Percentiles rank a stretch among this genome's conserved stretches.
Conservation (phyloP, 1,140 invertebrate genomes). For the Sycophaga agraensis region DNA sequence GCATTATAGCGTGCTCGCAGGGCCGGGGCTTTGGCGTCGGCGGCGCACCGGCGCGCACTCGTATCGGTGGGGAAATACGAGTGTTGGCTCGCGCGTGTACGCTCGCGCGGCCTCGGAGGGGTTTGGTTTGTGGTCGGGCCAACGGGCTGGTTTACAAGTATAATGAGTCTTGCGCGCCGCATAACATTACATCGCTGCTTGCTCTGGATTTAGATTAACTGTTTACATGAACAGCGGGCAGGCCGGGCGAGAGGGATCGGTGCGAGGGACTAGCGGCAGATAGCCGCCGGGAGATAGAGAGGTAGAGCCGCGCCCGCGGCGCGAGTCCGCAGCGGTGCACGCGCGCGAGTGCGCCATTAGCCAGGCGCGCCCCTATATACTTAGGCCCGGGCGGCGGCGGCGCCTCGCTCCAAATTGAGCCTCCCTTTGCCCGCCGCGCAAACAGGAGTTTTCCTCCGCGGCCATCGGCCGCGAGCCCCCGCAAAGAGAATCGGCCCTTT, state of each 20-base stretch:
- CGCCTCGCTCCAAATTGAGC: constrained; percentile 17
- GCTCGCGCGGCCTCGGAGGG: constrained; percentile 19
- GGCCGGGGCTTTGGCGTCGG: neutral
- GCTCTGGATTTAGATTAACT: constrained; percentile 61
- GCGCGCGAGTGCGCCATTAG: too few species aligned
- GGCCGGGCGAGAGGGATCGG: constrained; percentile 34
- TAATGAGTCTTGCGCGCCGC: constrained; percentile 60
- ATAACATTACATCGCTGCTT: constrained; percentile 59
- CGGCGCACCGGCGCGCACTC: neutral
- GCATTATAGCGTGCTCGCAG: too few species aligned
- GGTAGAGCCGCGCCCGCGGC: neutral
- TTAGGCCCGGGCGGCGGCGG: neutral
- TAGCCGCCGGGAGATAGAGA: constrained; percentile 5
- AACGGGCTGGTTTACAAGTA: constrained; percentile 58
- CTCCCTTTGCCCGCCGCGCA: neutral
- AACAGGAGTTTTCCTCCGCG: constrained; percentile 1
- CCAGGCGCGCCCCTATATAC: too few species aligned
- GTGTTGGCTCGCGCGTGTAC: constrained; percentile 26
- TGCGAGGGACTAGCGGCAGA: constrained; percentile 4
- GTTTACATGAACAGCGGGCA: constrained; percentile 51
- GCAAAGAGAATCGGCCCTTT: too few species aligned
- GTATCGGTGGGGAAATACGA: constrained; percentile 34
- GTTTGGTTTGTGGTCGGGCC: constrained; percentile 46
- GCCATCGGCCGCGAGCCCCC: too few species aligned
- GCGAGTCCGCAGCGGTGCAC: neutral